Evolutionary conservation across 1,140 invertebrate genomes (phyloP), one percentile per base, ranked within the genome.

Genomic region (Andricus grossulariae): DNA sequence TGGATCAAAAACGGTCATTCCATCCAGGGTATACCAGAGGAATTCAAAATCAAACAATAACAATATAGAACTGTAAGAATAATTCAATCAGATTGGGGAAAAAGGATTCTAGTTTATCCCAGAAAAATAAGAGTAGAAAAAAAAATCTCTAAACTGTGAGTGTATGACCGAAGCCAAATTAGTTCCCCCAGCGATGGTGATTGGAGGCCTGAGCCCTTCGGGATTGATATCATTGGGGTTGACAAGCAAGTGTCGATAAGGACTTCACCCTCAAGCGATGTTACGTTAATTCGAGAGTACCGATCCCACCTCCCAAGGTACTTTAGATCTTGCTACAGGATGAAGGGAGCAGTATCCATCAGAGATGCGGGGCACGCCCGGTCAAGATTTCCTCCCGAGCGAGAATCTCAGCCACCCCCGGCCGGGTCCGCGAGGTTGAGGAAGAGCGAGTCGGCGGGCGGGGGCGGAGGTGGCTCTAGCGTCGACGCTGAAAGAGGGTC

Each of bases 341-440:
- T 45, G 19, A 32, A 75, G 77, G 76, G 85, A 87, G 87, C 90
- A 87, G 88, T 86, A 90, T 32, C 25, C 4, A 32, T 91, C 89
- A 88, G 73, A 81, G 86, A 91, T 91, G 88, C 90, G 83, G 89
- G 90, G 90, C 90, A 91, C 90, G 90, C 90, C 90, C 90, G 90
- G 90, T 91, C 90, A 91, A 91, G 90, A 91, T 91, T 91, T 91
- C 78, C 90, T 91, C 85, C 89, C 88, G 86, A 89, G 88, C 90
- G 88, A 86, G 89, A 91, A 90, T 90, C 89, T 89, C 90, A 89
- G 90, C 89, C 84, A 84, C 83, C 86, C 87, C 85, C 85, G 82
- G 71, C 50, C 73, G 78, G 74, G 49, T 45, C 25, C 60, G 39
- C 32, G 57, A 66, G 32, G 57, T 66, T 32, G 39, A 21, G 25